These are phyloP conservation scores for Abrostola triplasia DNA, from an alignment of 2,888 invertebrate species.

Conservation along the genomic window DNA sequence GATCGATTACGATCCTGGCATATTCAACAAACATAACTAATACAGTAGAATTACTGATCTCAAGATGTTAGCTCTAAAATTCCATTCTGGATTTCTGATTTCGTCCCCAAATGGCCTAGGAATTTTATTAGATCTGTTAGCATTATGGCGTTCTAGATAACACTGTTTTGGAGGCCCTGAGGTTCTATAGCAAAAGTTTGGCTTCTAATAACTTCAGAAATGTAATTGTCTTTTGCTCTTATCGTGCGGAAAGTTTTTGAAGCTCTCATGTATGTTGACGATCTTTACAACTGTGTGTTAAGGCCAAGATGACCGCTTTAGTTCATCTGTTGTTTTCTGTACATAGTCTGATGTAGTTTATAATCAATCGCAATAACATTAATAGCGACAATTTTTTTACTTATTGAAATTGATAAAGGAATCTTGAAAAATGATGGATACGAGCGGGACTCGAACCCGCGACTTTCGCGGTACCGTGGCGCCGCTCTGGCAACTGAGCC, in stretches of 20 bases:
- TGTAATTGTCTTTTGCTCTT: slow-evolving; percentile 1
- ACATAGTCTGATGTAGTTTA: too few species aligned
- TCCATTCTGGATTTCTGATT: neutral
- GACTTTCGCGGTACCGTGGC: too few species aligned
- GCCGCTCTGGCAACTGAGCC: too few species aligned
- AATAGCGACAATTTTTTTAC: too few species aligned
- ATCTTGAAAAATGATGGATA: too few species aligned
- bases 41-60: neutral
- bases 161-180: neutral
- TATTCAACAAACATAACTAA: too few species aligned
- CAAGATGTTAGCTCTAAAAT: neutral
- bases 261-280: neutral
- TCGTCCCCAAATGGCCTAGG: neutral
- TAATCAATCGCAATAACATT: too few species aligned
- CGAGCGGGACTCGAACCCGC: too few species aligned
- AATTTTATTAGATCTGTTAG: neutral
- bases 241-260: neutral
- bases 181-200: neutral
- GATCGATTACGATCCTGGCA: too few species aligned
- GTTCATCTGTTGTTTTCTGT: too few species aligned
- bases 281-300: slow-evolving; percentile 2
- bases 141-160: neutral
- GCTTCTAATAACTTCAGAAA: neutral
- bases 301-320: neutral
- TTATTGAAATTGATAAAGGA: too few species aligned